Percentiles rank a stretch among this genome's conserved stretches.
These are phyloP conservation scores for Drosophila lacteicornis DNA, from an alignment of 1,140 invertebrate genomes.

Conservation along the genomic window DNA sequence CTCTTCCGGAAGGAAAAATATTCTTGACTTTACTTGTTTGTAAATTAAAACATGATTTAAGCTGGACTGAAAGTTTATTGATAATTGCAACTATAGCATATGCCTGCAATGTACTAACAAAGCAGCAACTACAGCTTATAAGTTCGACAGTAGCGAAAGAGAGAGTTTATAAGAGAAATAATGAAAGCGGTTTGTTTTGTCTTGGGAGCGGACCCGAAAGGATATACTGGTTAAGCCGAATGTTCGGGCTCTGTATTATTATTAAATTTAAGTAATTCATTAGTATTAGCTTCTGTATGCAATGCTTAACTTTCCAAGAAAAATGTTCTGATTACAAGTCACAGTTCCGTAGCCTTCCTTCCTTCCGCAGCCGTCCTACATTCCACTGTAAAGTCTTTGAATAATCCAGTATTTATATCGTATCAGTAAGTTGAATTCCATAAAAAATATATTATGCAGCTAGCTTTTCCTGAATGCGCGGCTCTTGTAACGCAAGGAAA, in stretches of 20 bases:
- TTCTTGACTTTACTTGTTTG: neutral
- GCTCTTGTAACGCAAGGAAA: conserved; percentile 27
- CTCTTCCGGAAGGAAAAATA: neutral
- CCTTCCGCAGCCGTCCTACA: neutral
- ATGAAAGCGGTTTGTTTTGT: no score
- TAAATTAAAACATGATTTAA: neutral
- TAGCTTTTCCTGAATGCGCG: conserved; percentile 11
- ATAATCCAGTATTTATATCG: conserved; percentile 9
- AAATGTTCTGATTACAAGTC: neutral
- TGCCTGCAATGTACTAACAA: no score
- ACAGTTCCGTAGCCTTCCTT: neutral
- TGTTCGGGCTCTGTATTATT: no score
- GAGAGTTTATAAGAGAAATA: no score
- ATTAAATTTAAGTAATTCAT: no score
- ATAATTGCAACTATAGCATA: no score
- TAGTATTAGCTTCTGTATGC: no score
- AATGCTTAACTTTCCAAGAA: neutral
- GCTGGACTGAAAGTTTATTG: neutral
- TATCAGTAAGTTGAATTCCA: conserved; percentile 32
- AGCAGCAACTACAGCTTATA: no score
- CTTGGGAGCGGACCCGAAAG: no score
- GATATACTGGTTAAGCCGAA: no score
- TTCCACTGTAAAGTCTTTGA: conserved; percentile 6
- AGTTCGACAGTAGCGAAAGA: no score
- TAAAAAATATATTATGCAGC: conserved; percentile 8